A percentile compares a stretch with the other conserved stretches of the same genome.
phyloP scores from a whole-genome alignment of 2,113 vertebrate species.

The Vulpes ferrilata region DNA sequence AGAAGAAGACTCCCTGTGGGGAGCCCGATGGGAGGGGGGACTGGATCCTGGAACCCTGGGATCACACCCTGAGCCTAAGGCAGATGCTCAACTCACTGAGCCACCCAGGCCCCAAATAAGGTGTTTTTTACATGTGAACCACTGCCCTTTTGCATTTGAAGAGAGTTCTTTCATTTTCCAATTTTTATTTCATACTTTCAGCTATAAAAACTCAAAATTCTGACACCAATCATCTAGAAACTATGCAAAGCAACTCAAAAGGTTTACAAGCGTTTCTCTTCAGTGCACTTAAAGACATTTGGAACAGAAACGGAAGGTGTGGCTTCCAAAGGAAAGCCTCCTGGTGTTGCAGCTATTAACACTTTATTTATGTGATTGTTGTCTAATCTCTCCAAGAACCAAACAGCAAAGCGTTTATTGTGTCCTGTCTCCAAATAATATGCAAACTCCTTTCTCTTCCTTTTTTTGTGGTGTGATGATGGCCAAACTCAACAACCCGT shows the following conservation, averaged over 20 bases:
- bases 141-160: background rate
- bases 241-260: background rate
- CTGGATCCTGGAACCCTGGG: too few relatives aligned
- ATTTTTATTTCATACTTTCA: conserved; percentile 40
- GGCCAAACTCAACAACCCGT: background rate
- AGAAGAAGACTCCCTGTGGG: too few relatives aligned
- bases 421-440: background rate
- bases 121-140: conserved; percentile 25
- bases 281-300: background rate
- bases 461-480: background rate
- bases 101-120: background rate
- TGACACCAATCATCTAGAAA: background rate
- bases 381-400: conserved; percentile 8
- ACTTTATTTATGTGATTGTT: background rate
- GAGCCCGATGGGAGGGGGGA: too few relatives aligned
- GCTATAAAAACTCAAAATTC: background rate
- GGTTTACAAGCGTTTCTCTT: background rate
- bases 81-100: too few relatives aligned
- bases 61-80: too few relatives aligned
- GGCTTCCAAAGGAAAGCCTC: conserved; percentile 16
- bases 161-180: background rate
- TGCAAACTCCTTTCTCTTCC: background rate
- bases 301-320: background rate
- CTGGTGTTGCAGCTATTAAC: background rate
- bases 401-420: background rate